Evolutionary conservation across 2,113 vertebrate species (phyloP).

Genomic region (Mobula hypostoma): DNA sequence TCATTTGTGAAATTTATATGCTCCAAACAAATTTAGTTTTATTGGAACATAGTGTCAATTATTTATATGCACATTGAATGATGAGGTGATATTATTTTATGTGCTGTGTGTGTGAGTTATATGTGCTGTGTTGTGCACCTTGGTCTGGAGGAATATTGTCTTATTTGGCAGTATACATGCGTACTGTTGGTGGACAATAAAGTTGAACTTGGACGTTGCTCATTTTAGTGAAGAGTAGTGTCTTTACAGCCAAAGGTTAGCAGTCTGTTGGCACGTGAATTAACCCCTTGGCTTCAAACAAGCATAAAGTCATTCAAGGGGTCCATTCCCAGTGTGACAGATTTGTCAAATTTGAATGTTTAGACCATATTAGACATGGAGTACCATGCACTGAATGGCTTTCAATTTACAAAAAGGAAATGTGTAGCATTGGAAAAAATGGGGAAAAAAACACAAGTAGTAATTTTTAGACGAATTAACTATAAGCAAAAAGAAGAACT

Average conservation of each 20-base stretch:
- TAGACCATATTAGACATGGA: too few species aligned
- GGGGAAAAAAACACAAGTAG: too few species aligned
- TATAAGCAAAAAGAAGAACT: background rate
- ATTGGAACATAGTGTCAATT: background rate
- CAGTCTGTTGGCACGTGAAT: background rate
- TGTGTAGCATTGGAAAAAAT: too few species aligned
- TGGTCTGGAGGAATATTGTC: too few species aligned
- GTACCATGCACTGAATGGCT: too few species aligned
- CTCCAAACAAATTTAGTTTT: background rate
- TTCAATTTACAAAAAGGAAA: too few species aligned
- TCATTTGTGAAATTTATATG: conserved; percentile 27
- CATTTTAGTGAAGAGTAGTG: background rate
- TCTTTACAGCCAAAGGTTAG: background rate
- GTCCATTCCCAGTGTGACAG: background rate
- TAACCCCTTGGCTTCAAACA: background rate
- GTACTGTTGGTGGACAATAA: too few species aligned
- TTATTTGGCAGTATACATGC: too few species aligned
- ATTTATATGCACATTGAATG: background rate
- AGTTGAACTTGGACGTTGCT: background rate
- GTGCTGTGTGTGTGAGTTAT: too few species aligned
- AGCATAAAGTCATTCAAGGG: background rate
- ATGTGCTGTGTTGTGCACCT: too few species aligned
- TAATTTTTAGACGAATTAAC: too few species aligned
- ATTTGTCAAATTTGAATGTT: background rate
- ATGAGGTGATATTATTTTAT: too few species aligned